Base-by-base conservation (phyloP, 2,797 vertebrate genomes). In the Erpetoichthys calabaricus region DNA sequence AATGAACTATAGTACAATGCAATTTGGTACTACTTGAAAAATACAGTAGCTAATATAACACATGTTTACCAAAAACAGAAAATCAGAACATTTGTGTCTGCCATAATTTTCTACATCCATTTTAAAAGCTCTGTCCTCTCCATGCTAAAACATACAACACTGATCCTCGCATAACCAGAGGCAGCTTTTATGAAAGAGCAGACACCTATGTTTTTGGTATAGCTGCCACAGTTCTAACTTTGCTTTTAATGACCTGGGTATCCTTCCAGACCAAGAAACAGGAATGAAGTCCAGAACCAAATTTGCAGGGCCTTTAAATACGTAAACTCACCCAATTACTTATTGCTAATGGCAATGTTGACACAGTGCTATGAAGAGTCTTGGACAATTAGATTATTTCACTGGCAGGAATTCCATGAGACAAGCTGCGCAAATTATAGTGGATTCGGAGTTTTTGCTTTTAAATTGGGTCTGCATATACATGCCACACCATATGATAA, bases 401-500 rank as follows among this genome's bases (percentile, higher is more conserved):
- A 8, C 9, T 54, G 53, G 53, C 53, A 54, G 53, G 53, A 42
- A 7, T 25, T 42, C 8, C 53, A 42, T 6, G 53, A 43, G 53
- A 42, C 53, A 42, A 41, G 41, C 53, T 54, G 6, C 53, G 9
- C 53, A 42, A 54, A 54, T 54, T 42, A 54, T 7, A 54, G 53
- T 54, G 8, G 6, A 54, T 54, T 54, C 53, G 3, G 53, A 4
- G 41, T 7, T 54, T 42, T 54, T 25, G 25, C 53, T 54, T 54
- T 54, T 4, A 54, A 54, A 43, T 41, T 6, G 7, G 53, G 5
- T 43, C 25, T 53, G 41, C 7, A 25, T 41, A 7, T 3, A 54
- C 5, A 54, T 54, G 53, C 53, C 53, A 54, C 53, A 42, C 53
- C 53, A 54, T 54, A 54, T 54, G 53, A 54, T 54, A 54, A 54